These are phyloP conservation scores for Bombus balteatus DNA, from an alignment of 1,140 invertebrate genomes.

Conservation along the genomic window DNA sequence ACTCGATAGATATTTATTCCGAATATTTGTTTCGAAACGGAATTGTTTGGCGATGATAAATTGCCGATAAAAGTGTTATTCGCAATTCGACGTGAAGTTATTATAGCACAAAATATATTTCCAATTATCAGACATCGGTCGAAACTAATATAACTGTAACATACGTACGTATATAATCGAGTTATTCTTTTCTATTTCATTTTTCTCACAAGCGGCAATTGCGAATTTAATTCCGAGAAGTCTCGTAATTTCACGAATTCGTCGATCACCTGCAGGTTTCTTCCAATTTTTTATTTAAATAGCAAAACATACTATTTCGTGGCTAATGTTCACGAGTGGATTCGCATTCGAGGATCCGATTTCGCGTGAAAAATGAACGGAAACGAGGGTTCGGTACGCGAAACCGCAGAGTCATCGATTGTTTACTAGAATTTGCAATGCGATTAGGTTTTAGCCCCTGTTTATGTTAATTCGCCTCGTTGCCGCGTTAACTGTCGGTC, in stretches of 20 bases:
- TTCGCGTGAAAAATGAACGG: not conserved
- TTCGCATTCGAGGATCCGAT: not conserved
- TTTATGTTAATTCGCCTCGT: conserved; percentile 30
- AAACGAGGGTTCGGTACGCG: not conserved
- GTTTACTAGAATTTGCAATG: conserved; percentile 25
- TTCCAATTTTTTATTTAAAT: not conserved
- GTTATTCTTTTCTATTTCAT: not conserved
- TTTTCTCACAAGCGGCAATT: not conserved
- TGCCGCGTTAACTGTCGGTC: not conserved
- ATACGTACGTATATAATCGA: not conserved
- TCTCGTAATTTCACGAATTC: not conserved
- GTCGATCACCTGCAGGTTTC: not conserved
- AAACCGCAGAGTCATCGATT: conserved; percentile 25
- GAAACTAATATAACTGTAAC: not conserved
- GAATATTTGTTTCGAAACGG: not conserved
- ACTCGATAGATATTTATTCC: not conserved
- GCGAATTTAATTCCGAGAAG: not conserved
- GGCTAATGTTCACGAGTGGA: no score
- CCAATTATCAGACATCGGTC: conserved; percentile 9
- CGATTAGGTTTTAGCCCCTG: conserved; percentile 9
- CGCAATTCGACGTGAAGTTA: conserved; percentile 20
- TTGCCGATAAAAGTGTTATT: conserved; percentile 39
- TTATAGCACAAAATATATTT: conserved; percentile 25
- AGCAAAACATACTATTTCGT: no score
- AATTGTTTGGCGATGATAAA: conserved; percentile 35